Base-by-base conservation (phyloP, 2,113 vertebrate species). In the Bujurquina vittata region DNA sequence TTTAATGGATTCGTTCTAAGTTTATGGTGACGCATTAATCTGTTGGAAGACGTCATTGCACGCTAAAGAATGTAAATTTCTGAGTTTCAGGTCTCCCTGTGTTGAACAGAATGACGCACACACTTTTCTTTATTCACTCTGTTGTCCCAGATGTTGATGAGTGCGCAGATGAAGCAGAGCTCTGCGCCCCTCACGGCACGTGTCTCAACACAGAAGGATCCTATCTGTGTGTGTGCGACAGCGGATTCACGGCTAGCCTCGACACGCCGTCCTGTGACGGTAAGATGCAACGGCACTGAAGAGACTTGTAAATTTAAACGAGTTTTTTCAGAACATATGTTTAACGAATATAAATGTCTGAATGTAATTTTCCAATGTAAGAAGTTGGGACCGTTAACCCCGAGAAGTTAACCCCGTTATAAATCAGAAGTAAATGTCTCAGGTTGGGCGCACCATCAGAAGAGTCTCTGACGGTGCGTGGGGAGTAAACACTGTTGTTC, bases 161-260 rank as follows among this genome's bases (percentile, higher is more conserved):
- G 87, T 99, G 98, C 89, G 52, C 92, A 86, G 96, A 91, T 54
- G 94, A 94, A 83, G 49, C 95, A 1, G 96, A 97, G 35, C 94
- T 97, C 69, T 99, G 97, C 20, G 94, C 92, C 11, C 95, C 96
- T 17, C 95, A 97, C 0, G 97, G 97, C 5, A 94, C 96, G n/a
- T 99, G 98, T 92, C 90, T 97, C 0, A 99, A 99, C 94, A 97
- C 95, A 0, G 96, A 96, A 1, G 97, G 97, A 2, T 98, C 96
- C 65, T 99, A 97, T 89, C 85, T 95, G 57, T 99, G 98, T 83
- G 79, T 96, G 49, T 99, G 98, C 26, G 96, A 97, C 37, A 94
- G 87, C 14, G 98, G 98, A 40, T 99, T 98, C 86, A 91, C 95
- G 1, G 84, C 95, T 79, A 96, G 95, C 82, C 46, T 85, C 20